Evolutionary conservation across 1,140 invertebrate genomes (phyloP).

Genomic region (Bombus haemorrhoidalis): DNA sequence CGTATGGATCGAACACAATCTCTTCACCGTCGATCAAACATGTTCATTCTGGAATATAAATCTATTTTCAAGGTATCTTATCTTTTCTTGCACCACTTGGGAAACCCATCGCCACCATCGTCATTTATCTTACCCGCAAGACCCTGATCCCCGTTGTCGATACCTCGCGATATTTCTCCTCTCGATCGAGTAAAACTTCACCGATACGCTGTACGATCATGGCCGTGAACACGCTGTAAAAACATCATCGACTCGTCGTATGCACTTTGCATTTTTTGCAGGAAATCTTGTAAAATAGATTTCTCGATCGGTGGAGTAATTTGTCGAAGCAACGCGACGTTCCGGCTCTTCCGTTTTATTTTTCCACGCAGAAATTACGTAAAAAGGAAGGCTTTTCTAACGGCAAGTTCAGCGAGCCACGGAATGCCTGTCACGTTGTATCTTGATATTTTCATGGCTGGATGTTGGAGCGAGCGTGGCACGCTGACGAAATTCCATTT

Average conservation of each 20-base stretch:
- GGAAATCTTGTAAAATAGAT: background rate
- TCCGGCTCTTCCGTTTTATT: too few species aligned
- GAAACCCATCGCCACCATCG: background rate
- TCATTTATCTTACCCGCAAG: background rate
- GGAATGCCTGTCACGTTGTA: background rate
- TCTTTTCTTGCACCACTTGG: background rate
- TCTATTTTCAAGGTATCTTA: background rate
- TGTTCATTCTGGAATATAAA: background rate
- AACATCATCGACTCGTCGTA: background rate
- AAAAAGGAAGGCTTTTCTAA: background rate
- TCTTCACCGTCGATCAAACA: background rate
- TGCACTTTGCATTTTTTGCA: background rate
- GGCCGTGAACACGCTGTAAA: background rate
- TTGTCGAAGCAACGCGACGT: background rate
- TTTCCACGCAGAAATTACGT: background rate
- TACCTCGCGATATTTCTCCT: background rate
- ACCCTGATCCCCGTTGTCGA: slow-evolving; percentile 4
- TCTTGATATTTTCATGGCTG: background rate
- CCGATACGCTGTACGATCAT: background rate
- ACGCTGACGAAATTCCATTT: slow-evolving; percentile 6
- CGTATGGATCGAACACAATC: too few species aligned
- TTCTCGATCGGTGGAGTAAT: background rate
- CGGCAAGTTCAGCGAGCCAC: slow-evolving; percentile 5
- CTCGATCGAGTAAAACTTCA: background rate
- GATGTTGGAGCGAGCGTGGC: background rate